Percentiles rank a stretch among this genome's conserved stretches.
Conservation (phyloP, 1,140 invertebrate species). For the Pseudachorutes palmiensis region DNA sequence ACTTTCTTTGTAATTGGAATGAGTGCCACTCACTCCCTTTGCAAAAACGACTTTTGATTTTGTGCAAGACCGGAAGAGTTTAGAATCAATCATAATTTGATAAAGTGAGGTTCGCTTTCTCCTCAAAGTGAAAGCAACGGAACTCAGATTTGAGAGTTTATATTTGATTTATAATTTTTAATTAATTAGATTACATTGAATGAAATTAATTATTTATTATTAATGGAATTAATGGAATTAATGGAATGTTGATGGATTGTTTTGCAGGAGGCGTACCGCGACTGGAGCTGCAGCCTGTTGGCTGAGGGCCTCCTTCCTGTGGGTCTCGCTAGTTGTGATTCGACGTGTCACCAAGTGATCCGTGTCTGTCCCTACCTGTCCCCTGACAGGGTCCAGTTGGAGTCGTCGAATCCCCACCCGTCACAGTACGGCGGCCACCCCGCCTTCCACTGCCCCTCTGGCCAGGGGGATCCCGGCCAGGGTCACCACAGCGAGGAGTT, state of each 20-base stretch:
- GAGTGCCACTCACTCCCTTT: too few species aligned
- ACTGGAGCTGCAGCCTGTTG: slow-evolving; percentile 35
- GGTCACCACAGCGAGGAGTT: not conserved
- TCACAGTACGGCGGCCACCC: slow-evolving; percentile 38
- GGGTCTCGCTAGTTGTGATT: slow-evolving; percentile 18
- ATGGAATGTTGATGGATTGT: not conserved
- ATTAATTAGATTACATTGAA: too few species aligned
- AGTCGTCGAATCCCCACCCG: slow-evolving; percentile 19
- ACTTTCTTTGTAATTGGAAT: too few species aligned
- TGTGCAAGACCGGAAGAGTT: too few species aligned
- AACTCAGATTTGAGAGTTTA: too few species aligned
- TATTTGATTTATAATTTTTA: too few species aligned
- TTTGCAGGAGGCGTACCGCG: slow-evolving; percentile 35
- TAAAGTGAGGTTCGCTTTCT: too few species aligned
- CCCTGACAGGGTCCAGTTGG: slow-evolving; percentile 32
- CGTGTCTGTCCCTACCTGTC: slow-evolving; percentile 35
- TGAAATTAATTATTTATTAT: too few species aligned
- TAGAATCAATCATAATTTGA: too few species aligned
- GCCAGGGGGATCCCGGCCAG: not conserved
- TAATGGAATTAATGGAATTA: too few species aligned
- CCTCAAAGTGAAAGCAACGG: too few species aligned
- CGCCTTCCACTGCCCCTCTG: slow-evolving; percentile 35
- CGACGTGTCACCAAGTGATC: slow-evolving; percentile 27
- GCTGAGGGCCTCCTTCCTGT: slow-evolving; percentile 17
- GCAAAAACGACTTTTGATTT: too few species aligned